Evolutionary conservation across 2,888 invertebrate genomes (phyloP).

Genomic region (Torymus tubicola): DNA sequence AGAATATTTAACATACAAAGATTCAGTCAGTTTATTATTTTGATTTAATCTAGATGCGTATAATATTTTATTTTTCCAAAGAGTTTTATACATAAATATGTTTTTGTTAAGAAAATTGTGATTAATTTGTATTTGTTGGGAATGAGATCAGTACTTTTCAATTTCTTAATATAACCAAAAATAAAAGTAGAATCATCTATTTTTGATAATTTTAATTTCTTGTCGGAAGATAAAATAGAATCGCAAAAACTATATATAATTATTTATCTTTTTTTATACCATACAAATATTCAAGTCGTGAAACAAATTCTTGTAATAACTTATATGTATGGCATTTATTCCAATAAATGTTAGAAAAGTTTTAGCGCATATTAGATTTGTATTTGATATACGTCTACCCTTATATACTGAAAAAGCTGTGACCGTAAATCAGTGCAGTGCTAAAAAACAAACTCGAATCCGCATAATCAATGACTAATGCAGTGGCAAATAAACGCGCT

Average conservation of each 20-base stretch:
- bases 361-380: no score
- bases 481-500: no score
- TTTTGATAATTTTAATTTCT: slow-evolving; percentile 16
- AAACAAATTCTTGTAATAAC: slow-evolving; percentile 32
- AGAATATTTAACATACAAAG: slow-evolving; percentile 6
- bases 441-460: no score
- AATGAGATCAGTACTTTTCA: neutral
- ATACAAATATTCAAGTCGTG: slow-evolving; percentile 35
- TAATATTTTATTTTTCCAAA: slow-evolving; percentile 16
- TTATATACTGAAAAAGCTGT: no score
- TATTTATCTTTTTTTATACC: neutral
- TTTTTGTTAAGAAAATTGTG: neutral
- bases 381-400: no score
- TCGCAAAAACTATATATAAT: slow-evolving; percentile 27
- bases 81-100: neutral
- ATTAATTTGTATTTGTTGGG: neutral
- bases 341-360: no score
- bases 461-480: no score
- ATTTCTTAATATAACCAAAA: neutral
- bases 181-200: neutral
- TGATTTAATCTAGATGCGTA: neutral
- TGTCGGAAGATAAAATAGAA: neutral
- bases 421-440: no score
- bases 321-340: no score
- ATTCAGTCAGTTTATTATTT: neutral